Percentiles rank a stretch among this genome's conserved stretches.
Conservation (phyloP, 2,797 vertebrate species). For the Cuculus canorus region DNA sequence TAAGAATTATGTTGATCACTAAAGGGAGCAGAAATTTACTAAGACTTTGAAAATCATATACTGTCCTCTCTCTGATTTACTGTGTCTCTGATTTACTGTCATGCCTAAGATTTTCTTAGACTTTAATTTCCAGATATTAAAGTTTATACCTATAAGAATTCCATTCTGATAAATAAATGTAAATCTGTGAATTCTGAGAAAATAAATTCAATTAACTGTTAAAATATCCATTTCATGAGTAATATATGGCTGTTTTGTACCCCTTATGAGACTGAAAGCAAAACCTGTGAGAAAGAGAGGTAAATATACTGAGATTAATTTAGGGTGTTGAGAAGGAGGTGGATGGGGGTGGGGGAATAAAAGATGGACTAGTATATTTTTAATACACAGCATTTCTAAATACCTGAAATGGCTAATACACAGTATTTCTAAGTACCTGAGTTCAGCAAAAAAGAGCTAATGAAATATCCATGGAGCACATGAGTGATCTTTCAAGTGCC, state of each 20-base stretch:
- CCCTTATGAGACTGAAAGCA: background rate
- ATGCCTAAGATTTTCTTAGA: background rate
- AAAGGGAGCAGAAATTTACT: background rate
- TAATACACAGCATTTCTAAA: background rate
- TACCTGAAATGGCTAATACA: background rate
- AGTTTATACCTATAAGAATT: background rate
- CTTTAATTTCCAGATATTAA: background rate
- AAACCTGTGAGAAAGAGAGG: background rate
- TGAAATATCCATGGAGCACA: background rate
- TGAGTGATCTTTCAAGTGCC: slow-evolving; percentile 19
- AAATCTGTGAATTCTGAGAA: background rate
- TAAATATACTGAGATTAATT: background rate
- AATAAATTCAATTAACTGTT: background rate
- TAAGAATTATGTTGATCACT: background rate
- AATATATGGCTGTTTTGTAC: background rate
- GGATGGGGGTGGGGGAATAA: background rate
- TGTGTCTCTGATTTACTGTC: background rate
- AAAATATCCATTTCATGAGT: background rate
- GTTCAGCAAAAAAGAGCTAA: background rate
- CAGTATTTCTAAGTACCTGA: background rate
- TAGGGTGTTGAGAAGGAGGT: background rate
- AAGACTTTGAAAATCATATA: background rate
- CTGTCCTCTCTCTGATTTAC: background rate
- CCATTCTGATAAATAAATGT: background rate
- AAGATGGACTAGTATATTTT: background rate